Base-by-base conservation (phyloP, 2,113 vertebrate species). In the Erythrocercus mccallii region DNA sequence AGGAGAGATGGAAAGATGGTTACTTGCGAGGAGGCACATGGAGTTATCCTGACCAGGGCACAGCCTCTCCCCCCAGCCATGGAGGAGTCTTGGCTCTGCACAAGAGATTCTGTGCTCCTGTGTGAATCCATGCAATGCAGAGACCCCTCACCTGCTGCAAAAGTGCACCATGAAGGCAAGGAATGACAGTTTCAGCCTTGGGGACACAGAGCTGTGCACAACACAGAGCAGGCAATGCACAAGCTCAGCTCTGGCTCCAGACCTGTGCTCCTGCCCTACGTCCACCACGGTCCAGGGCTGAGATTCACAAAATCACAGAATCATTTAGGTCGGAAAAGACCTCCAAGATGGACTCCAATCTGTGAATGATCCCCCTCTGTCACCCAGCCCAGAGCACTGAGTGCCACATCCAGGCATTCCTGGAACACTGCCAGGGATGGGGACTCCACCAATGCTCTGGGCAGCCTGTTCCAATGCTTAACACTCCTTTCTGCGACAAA, bases 1-100 rank as follows among this genome's bases (percentile, higher is more conserved):
- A 93, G 40, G 93, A 97, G 69, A 92, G 40, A 97, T 25, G 53
- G 71, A 94, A 79, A 96, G 58, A 50, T 2, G 15, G 61, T 91
- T 97, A 96, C n/a, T 76, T 0, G 5, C 5, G 0, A 0, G 42
- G 66, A 70, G 76, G 81, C 8, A 51, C 2, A 2, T 0, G 6
- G 42, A 2, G 4, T 30, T 48, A 35, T 17, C 17, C 0, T 5
- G 70, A 35, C 16, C 37, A 48, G 0, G 4, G 31, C 64, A 84
- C 42, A 62, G 68, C 40, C 69, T 91, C 38, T 87, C 53, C 84
- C 13, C 7, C 60, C 33, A 62, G 60, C 27, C 16, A 2, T 0
- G 0, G 57, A 48, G 28, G 14, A 23, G n/a, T 14, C n/a, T 25
- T 0, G 0, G 82, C 76, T 80, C 54, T 42, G 33, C 6, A 31